Evolutionary conservation across 1,140 invertebrate species (phyloP).

Genomic region (Neotoxoptera formosana): DNA sequence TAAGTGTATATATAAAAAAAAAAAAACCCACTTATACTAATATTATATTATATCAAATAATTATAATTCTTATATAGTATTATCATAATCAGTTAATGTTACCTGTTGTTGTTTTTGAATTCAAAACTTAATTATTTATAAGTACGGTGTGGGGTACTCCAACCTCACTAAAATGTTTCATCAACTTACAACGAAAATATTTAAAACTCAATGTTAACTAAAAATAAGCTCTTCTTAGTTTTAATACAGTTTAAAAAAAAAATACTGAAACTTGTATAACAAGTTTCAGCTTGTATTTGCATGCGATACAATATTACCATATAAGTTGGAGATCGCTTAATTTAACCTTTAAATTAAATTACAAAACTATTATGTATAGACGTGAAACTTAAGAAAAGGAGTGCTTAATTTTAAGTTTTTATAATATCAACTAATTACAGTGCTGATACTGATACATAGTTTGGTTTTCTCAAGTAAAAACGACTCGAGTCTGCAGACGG

Average conservation of each 20-base stretch:
- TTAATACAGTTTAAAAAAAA: background rate
- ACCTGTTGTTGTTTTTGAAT: background rate
- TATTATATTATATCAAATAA: background rate
- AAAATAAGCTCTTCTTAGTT: background rate
- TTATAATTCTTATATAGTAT: background rate
- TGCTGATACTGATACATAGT: background rate
- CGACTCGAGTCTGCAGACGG: background rate
- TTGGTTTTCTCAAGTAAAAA: background rate
- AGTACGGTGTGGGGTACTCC: background rate
- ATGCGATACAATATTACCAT: background rate
- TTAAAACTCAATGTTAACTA: background rate
- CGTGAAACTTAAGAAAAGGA: background rate
- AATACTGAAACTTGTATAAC: background rate
- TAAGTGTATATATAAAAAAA: background rate
- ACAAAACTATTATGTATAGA: background rate
- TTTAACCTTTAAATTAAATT: slow-evolving; percentile 2
- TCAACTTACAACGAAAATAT: background rate
- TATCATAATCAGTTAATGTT: background rate
- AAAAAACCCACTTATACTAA: background rate
- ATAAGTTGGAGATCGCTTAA: background rate
- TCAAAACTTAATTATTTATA: background rate
- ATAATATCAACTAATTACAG: background rate
- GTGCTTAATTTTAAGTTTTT: background rate
- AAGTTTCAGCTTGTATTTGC: background rate
- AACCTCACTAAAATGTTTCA: background rate